Evolutionary conservation across 2,113 vertebrate genomes (phyloP).

Genomic region (Melanostigma gelatinosum): DNA sequence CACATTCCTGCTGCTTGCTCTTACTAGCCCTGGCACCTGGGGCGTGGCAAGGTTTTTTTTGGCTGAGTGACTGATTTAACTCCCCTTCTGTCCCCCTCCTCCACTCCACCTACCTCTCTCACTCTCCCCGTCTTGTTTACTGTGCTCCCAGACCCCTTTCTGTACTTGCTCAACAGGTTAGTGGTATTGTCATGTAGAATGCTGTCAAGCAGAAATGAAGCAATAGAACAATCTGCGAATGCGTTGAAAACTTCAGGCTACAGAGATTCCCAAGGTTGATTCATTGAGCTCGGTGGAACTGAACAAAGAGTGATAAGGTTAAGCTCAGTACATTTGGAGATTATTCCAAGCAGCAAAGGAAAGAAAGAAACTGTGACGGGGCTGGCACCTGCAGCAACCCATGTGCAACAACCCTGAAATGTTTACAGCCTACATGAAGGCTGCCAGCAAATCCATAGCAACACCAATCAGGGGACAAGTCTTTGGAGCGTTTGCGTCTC

Average conservation of each 20-base stretch:
- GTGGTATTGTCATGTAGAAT: constrained; percentile 60
- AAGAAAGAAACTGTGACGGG: constrained; percentile 36
- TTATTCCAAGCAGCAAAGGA: constrained; percentile 39
- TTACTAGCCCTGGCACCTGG: constrained; percentile 80
- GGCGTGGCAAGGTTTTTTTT: constrained; percentile 79
- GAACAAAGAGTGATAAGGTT: constrained; percentile 16
- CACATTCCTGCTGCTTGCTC: constrained; percentile 82
- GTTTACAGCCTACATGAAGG: constrained; percentile 82
- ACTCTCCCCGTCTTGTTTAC: constrained; percentile 67
- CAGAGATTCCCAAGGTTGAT: background rate
- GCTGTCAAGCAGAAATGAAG: constrained; percentile 61
- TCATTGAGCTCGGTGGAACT: background rate
- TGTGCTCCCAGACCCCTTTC: constrained; percentile 66
- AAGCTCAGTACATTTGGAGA: constrained; percentile 38
- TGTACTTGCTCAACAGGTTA: constrained; percentile 73
- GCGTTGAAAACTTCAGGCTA: background rate
- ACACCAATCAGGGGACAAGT: constrained; percentile 69
- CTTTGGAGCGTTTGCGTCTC: constrained; percentile 62
- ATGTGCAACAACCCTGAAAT: constrained; percentile 82
- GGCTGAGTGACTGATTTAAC: constrained; percentile 75
- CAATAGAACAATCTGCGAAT: constrained; percentile 20
- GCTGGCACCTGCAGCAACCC: constrained; percentile 72
- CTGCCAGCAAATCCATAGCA: constrained; percentile 83
- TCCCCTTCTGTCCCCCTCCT: constrained; percentile 68
- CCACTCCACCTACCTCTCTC: constrained; percentile 55